Percentiles rank a stretch among this genome's conserved stretches.
phyloP scores from a whole-genome alignment of 64 coral and sea anemone genomes.

The Catalaphyllia jardinei region DNA sequence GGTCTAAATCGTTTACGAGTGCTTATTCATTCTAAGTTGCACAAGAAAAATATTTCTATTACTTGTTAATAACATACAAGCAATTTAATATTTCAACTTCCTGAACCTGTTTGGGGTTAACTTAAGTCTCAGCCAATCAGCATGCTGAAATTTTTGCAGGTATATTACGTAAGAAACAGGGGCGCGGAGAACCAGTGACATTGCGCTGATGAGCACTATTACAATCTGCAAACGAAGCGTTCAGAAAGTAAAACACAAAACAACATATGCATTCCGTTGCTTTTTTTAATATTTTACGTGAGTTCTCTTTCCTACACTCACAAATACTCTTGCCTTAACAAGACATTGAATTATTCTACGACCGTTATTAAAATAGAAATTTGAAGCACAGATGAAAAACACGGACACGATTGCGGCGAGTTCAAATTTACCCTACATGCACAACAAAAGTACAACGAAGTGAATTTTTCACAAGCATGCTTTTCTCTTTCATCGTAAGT shows the following conservation, averaged over 20 bases:
- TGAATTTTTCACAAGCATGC: background rate
- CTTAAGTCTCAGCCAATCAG: no score
- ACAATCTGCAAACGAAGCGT: no score
- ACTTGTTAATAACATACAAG: no score
- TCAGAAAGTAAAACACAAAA: background rate
- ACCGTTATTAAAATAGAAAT: conserved; percentile 37
- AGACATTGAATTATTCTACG: background rate
- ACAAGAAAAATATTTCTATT: no score
- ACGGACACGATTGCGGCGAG: background rate
- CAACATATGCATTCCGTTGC: background rate
- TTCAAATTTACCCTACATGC: background rate
- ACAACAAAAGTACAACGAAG: background rate
- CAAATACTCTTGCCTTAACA: background rate
- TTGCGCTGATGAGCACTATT: no score
- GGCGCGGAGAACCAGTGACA: no score
- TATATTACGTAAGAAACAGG: no score
- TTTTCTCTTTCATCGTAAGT: background rate
- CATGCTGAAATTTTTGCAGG: no score
- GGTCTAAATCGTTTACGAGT: no score
- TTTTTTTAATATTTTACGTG: conserved; percentile 10
- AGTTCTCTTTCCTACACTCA: conserved; percentile 7
- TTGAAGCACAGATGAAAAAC: background rate
- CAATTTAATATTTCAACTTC: no score
- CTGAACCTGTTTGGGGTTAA: no score
- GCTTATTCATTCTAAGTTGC: no score